Percentiles rank a stretch among this genome's conserved stretches.
phyloP scores from a whole-genome alignment of 1,140 invertebrate genomes.

The Procambarus virginalis region DNA sequence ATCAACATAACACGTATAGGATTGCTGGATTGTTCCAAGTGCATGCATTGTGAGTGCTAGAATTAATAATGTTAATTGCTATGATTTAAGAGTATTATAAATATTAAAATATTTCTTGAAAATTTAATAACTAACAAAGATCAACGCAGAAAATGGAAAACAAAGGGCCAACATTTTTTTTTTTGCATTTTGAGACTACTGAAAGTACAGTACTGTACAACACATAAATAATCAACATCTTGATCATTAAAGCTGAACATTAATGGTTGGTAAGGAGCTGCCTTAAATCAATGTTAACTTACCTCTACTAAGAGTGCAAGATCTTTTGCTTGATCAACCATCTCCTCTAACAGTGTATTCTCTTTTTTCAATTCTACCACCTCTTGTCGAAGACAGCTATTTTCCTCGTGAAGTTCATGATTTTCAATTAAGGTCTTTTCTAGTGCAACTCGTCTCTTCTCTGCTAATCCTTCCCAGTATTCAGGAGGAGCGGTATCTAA shows the following conservation, averaged over 20 bases:
- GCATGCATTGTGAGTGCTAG: too few species aligned
- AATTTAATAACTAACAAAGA: too few species aligned
- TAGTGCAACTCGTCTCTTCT: slow-evolving; percentile 62
- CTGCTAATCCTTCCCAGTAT: slow-evolving; percentile 57
- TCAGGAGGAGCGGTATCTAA: slow-evolving; percentile 40
- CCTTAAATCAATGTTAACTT: background rate
- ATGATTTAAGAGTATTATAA: too few species aligned
- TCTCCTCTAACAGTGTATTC: slow-evolving; percentile 45
- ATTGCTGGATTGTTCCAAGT: too few species aligned
- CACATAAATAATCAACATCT: background rate
- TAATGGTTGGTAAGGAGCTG: too few species aligned
- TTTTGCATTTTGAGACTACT: background rate
- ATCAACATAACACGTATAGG: too few species aligned
- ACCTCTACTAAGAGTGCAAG: slow-evolving; percentile 49
- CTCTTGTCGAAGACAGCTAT: slow-evolving; percentile 40
- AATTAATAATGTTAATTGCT: too few species aligned
- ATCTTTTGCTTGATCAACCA: slow-evolving; percentile 50
- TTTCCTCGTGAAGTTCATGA: slow-evolving; percentile 58
- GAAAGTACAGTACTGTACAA: background rate
- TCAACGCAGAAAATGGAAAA: background rate
- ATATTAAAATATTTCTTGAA: too few species aligned
- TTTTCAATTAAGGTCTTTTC: slow-evolving; percentile 64
- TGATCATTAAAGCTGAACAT: background rate
- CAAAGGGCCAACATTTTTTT: background rate
- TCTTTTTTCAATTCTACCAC: slow-evolving; percentile 36